Evolutionary conservation across 2,113 vertebrate species (phyloP), one percentile per base, ranked within the genome.

Genomic region (Genyomyrus donnyi): DNA sequence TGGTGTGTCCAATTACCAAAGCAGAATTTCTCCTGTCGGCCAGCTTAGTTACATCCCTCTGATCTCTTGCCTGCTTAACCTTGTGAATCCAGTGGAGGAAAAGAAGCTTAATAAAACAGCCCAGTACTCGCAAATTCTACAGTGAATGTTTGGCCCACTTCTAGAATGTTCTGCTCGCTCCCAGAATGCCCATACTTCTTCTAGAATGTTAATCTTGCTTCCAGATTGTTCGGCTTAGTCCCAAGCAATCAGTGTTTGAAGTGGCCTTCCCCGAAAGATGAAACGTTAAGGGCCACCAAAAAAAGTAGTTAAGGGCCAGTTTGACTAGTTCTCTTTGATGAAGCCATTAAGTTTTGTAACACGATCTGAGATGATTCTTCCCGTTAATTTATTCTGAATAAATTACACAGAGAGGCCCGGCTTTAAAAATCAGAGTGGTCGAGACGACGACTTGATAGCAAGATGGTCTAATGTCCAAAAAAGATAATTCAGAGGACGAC

Each of bases 1-100:
- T 90, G 89, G 89, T 85, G 93, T 89, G 92, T 92, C 85, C 39
- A 92, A 92, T 35, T 19, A 27, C 24, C 85, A 89, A 90, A 89
- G 91, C 89, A 89, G 91, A 93, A 93, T 94, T 93, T 89, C 91
- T 93, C 87, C 92, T 93, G 93, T 93, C 93, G 93, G 94, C 93
- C 93, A 93, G 50, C 88, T 91, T 91, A 93, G 91, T 91, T 87
- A 91, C 92, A 91, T 87, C 85, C 85, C 91, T 46, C 84, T 53
- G 49, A 84, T 56, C 56, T 24, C 31, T 42, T 52, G 50, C 58
- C 85, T 80, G 56, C 58, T 80, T 89, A 90, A 93, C 93, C 92
- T 92, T 92, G 91, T 91, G 93, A 90, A 93, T 93, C 49, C 88
- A 80, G 24, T n/a, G 46, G 49, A 21, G 35, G 17, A 56, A 35